These are phyloP conservation scores for Elegia similella DNA, from an alignment of 2,888 invertebrate species.

Conservation along the genomic window DNA sequence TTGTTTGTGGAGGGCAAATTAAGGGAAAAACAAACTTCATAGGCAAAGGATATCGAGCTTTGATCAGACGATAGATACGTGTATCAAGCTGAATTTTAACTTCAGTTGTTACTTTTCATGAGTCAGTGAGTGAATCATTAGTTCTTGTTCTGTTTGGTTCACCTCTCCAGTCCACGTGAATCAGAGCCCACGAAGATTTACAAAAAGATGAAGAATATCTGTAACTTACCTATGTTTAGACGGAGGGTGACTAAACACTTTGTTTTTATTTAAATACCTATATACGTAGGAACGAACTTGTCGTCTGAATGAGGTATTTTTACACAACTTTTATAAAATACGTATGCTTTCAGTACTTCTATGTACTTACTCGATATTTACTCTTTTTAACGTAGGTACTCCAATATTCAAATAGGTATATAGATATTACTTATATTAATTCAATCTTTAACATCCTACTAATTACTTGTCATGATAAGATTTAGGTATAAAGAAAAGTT, in stretches of 20 bases:
- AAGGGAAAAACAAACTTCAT: slow-evolving; percentile 35
- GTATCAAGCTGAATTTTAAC: neutral
- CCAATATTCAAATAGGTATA: too few species aligned
- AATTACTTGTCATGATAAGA: too few species aligned
- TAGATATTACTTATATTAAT: too few species aligned
- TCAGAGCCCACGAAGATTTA: slow-evolving; percentile 29
- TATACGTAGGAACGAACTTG: neutral
- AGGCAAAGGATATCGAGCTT: slow-evolving; percentile 25
- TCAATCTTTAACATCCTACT: too few species aligned
- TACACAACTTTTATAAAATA: too few species aligned
- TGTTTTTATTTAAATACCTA: neutral
- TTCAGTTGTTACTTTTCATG: slow-evolving; percentile 20
- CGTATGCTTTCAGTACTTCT: too few species aligned
- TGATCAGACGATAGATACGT: slow-evolving; percentile 14
- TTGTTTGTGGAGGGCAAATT: slow-evolving; percentile 55
- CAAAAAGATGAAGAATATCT: slow-evolving; percentile 1
- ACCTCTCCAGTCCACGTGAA: slow-evolving; percentile 38
- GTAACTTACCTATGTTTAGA: neutral
- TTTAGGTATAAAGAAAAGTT: too few species aligned
- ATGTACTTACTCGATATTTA: too few species aligned
- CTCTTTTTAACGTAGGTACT: too few species aligned
- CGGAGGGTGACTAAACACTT: slow-evolving; percentile 2
- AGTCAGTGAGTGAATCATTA: slow-evolving; percentile 44
- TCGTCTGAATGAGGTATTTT: too few species aligned
- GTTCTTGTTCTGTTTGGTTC: slow-evolving; percentile 41